Percentiles rank a stretch among this genome's conserved stretches.
Evolutionary conservation across 92 coral and sea anemone species (phyloP).

Genomic region (Metridium senile): DNA sequence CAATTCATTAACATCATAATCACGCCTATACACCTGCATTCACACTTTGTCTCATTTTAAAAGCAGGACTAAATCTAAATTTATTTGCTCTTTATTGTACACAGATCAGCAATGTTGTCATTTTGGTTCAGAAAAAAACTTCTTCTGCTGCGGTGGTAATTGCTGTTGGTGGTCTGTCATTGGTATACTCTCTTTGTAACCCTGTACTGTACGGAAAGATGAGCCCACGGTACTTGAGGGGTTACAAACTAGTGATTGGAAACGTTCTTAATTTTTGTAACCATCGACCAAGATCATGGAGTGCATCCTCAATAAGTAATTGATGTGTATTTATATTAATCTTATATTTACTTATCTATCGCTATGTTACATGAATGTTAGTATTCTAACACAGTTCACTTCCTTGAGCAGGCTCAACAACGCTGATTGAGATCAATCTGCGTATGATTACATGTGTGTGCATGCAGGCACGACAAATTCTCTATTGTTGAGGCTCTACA

Average conservation of each 20-base stretch:
- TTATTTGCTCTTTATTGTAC: background rate
- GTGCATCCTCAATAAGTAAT: constrained; percentile 22
- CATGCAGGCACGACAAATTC: no score
- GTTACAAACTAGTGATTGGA: constrained; percentile 52
- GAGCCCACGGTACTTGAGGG: constrained; percentile 86
- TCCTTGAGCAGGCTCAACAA: no score
- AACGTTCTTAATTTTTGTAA: constrained; percentile 44
- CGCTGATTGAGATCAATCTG: no score
- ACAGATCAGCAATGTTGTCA: constrained; percentile 78
- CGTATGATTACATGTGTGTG: no score
- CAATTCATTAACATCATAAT: no score
- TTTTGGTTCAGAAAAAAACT: constrained; percentile 54
- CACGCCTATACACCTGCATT: no score
- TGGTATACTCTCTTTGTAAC: constrained; percentile 75
- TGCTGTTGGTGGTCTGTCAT: constrained; percentile 68
- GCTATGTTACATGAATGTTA: background rate
- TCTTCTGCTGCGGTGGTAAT: constrained; percentile 58
- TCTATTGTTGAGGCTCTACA: no score
- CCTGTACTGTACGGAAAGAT: constrained; percentile 89
- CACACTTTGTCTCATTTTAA: no score
- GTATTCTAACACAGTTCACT: no score
- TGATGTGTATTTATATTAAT: background rate
- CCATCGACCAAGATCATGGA: constrained; percentile 33
- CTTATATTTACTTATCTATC: background rate
- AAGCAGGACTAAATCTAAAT: no score